phyloP scores from a whole-genome alignment of 2,888 invertebrate species.

The Heliconius erato region DNA sequence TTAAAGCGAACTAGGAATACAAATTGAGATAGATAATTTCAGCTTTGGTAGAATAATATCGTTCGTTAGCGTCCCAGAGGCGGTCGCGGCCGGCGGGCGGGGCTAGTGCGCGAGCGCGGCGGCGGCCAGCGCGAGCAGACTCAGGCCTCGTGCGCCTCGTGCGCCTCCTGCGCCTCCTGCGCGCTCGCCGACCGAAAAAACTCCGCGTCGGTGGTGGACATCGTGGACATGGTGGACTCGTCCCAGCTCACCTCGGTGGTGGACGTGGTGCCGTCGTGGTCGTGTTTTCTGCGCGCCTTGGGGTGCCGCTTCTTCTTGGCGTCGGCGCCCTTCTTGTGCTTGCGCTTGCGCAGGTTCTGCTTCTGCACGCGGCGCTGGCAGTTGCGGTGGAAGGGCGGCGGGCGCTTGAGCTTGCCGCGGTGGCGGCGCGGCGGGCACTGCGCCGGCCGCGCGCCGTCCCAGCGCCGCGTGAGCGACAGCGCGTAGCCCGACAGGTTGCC shows the following conservation, averaged over 20 bases:
- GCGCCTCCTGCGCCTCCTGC: constrained; percentile 85
- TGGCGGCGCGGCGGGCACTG: constrained; percentile 77
- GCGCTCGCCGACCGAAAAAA: constrained; percentile 86
- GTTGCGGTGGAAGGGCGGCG: constrained; percentile 77
- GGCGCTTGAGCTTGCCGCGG: constrained; percentile 78
- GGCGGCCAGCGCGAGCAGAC: constrained; percentile 80
- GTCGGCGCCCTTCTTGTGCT: constrained; percentile 82
- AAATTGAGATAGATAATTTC: constrained; percentile 84
- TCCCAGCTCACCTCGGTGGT: constrained; percentile 81
- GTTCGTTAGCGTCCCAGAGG: constrained; percentile 62
- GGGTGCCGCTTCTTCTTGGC: constrained; percentile 84
- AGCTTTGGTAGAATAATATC: constrained; percentile 84
- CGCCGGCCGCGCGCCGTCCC: constrained; percentile 71
- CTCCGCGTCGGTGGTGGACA: constrained; percentile 81
- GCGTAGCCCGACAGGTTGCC: constrained; percentile 92
- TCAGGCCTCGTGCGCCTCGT: constrained; percentile 79
- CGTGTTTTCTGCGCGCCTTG: constrained; percentile 84
- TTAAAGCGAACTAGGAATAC: constrained; percentile 86
- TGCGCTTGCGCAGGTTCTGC: constrained; percentile 78
- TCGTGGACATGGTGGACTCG: constrained; percentile 76
- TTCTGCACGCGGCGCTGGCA: constrained; percentile 82
- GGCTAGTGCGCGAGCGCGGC: constrained; percentile 82
- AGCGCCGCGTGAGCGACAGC: constrained; percentile 84
- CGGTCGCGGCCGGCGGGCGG: constrained; percentile 58
- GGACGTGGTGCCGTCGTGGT: constrained; percentile 79